Percentiles rank a stretch among this genome's conserved stretches.
These are phyloP conservation scores for Sorex araneus DNA, from an alignment of 2,113 vertebrate genomes.

Conservation along the genomic window DNA sequence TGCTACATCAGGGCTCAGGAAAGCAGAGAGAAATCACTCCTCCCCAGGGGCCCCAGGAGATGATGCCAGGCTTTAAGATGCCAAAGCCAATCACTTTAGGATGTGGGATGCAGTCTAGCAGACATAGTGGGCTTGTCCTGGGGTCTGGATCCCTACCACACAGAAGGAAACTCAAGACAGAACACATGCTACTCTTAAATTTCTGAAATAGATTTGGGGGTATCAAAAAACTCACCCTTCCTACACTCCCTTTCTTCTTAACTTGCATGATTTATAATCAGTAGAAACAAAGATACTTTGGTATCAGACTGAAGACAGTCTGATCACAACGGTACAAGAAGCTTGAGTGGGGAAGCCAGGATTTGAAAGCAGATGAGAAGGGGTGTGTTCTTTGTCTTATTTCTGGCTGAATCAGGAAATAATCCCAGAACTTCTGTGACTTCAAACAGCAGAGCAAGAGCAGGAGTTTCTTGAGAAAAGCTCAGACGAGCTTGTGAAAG, in stretches of 20 bases:
- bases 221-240: neutral
- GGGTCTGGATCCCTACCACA: too few species aligned
- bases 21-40: rapidly evolving
- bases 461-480: too few species aligned
- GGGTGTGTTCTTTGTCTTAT: too few species aligned
- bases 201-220: too few species aligned
- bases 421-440: rapidly evolving
- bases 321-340: neutral
- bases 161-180: too few species aligned
- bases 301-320: neutral
- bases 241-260: too few species aligned
- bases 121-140: rapidly evolving
- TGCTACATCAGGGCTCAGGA: neutral
- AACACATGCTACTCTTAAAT: too few species aligned
- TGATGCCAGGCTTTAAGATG: too few species aligned
- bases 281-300: rapidly evolving
- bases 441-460: rapidly evolving
- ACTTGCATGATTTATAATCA: rapidly evolving
- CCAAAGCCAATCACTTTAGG: too few species aligned
- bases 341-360: neutral
- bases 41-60: neutral
- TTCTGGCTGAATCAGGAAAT: rapidly evolving
- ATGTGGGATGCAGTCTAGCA: too few species aligned
- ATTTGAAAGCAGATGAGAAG: rapidly evolving
- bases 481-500: too few species aligned